Percentiles rank a stretch among this genome's conserved stretches.
phyloP scores from a whole-genome alignment of 2,888 invertebrate species.

The Eupithecia dodoneata region DNA sequence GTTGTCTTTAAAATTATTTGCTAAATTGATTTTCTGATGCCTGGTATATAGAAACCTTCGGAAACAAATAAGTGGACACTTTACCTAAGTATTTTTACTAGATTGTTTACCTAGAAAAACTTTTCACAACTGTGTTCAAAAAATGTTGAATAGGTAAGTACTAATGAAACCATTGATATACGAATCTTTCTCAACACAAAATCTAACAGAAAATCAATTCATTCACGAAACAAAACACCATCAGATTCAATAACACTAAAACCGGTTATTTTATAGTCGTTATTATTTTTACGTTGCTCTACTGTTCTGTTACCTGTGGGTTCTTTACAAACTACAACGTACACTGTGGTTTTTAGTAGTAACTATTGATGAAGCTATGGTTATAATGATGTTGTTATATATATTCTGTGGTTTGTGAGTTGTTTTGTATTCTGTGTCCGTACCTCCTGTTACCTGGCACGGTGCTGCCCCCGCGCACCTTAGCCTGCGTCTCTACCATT shows the following conservation, averaged over 20 bases:
- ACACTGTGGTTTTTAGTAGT: constrained; percentile 19
- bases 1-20: neutral
- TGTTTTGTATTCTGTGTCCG: constrained; percentile 50
- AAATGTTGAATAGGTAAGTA: neutral
- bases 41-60: neutral
- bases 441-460: constrained; percentile 84
- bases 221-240: constrained; percentile 26
- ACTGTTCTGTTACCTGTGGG: constrained; percentile 21
- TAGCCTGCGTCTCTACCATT: constrained; percentile 17
- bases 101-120: neutral
- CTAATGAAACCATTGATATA: neutral
- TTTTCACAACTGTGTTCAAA: neutral
- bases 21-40: neutral
- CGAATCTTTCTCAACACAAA: neutral
- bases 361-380: constrained; percentile 24
- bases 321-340: neutral
- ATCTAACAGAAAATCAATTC: constrained; percentile 20
- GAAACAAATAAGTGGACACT: neutral
- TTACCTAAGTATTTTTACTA: neutral
- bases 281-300: constrained; percentile 38
- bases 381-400: constrained; percentile 3
- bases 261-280: constrained; percentile 33
- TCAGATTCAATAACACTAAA: constrained; percentile 23
- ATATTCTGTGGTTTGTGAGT: constrained; percentile 29
- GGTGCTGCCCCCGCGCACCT: constrained; percentile 52